Evolutionary conservation across 2,113 vertebrate species (phyloP), one percentile per base, ranked within the genome.

Genomic region (Apteryx mantelli): DNA sequence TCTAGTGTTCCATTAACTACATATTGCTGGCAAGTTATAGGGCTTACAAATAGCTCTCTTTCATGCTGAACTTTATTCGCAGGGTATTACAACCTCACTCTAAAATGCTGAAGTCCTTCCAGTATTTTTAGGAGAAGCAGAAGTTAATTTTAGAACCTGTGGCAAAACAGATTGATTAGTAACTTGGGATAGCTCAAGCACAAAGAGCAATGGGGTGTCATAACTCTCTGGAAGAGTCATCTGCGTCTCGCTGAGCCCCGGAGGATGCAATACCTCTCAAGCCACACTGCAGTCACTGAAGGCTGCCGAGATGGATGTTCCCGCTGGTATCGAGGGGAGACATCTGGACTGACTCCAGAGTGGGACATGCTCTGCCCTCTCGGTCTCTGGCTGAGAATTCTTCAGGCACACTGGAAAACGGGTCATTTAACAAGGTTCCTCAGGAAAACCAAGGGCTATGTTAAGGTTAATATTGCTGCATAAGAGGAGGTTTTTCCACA

Each of bases 71-170:
- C n/a, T 79, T 58, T 91, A 73, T 93, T 95, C 92, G 65, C 24
- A 44, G 81, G 26, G 44, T 92, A 61, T 89, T 96, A 73, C 52
- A 66, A 28, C 66, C 34, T 94, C 34, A 11, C 34, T 85, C 15
- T 76, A 70, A 91, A 97, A 93, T 82, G 70, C 81, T 87, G 66
- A 92, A 85, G 36, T 82, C 58, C 34, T 92, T 93, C 44, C 70
- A 82, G 8, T 82, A 64, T 20, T 52, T 95, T 89, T 63, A 69
- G 91, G 87, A 80, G 76, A 96, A 44, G 32, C 0, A 0, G 28
- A 53, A 50, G 52, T 89, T 92, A 83, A 91, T 82, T 94, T 97
- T 89, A 93, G 88, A 73, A 61, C 38, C 82, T 73, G 61, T 69
- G 38, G 18, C 79, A 60, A 86, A 89, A 53, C 65, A 79, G 52